These are phyloP conservation scores for Pandemis heparana DNA, from an alignment of 2,888 invertebrate genomes.

Conservation along the genomic window DNA sequence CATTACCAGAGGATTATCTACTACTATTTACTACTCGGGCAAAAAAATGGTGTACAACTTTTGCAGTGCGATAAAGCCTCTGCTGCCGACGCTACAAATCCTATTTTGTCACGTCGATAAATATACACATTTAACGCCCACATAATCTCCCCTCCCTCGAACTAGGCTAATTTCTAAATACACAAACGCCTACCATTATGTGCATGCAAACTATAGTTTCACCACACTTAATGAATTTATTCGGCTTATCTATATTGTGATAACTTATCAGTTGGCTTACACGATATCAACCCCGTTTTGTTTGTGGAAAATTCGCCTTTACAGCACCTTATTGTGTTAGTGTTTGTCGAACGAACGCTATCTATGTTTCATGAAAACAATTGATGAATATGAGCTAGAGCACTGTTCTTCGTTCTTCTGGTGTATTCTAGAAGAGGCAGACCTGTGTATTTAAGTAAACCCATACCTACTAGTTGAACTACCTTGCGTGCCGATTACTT, in stretches of 20 bases:
- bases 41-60: too few species aligned
- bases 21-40: too few species aligned
- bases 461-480: too few species aligned
- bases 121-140: neutral
- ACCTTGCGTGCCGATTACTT: too few species aligned
- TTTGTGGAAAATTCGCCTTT: conserved; percentile 14
- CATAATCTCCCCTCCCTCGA: neutral
- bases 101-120: too few species aligned
- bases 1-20: too few species aligned
- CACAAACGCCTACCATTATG: conserved; percentile 5
- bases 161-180: neutral
- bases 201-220: conserved; percentile 6
- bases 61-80: too few species aligned
- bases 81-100: too few species aligned
- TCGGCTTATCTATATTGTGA: neutral
- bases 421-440: too few species aligned
- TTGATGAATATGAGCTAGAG: too few species aligned
- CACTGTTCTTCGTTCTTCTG: too few species aligned
- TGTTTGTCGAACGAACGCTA: neutral
- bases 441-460: too few species aligned
- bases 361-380: neutral
- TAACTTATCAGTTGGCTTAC: conserved; percentile 2
- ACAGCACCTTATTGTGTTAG: neutral
- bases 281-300: neutral
- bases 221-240: conserved; percentile 13